Evolutionary conservation across 2,113 vertebrate species (phyloP), one percentile per base, ranked within the genome.

Genomic region (Melanerpes aurifrons): DNA sequence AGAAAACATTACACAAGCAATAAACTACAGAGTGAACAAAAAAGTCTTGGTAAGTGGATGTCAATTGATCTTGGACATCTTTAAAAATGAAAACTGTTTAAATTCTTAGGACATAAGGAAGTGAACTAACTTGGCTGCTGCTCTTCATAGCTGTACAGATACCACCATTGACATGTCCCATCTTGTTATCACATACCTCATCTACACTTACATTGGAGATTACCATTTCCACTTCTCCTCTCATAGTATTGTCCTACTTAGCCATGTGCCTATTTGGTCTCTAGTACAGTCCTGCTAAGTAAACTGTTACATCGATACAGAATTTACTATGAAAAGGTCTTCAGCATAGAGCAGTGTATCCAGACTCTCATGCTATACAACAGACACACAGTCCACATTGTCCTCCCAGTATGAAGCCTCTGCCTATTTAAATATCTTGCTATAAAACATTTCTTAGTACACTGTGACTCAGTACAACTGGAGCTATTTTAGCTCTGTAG

Each of bases 1-100:
- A 86, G 64, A 93, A 93, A 91, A 43, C 47, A 80, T 92, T 91
- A 91, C 53, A 77, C 16, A 82, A 91, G 90, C 56, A 86, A 91
- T 93, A 94, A 95, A 92, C 50, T 73, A 76, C 45, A 47, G 48
- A 43, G 14, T 17, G 74, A 92, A 63, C 20, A 67, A 64, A 54
- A 66, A 85, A 80, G 12, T 68, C 82, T 89, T 64, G 32, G 18
- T 88, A 93, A 90, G 69, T 68, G 48, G 25, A 53, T 80, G 31
- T 74, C 92, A 67, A 86, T 61, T 61, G 43, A 29, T 75, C 66
- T 73, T 64, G 37, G n/a, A 86, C 31, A 22, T 75, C 71, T 73
- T 89, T 70, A 78, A 79, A 88, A 91, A 71, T 37, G 21, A 85
- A 70, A 47, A 56, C 10, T 10, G 40, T 91, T 95, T 82, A 66